A percentile compares a stretch with the other conserved stretches of the same genome.
Evolutionary conservation across 2,888 invertebrate genomes (phyloP).

Genomic region (Cryptus viduatorius): DNA sequence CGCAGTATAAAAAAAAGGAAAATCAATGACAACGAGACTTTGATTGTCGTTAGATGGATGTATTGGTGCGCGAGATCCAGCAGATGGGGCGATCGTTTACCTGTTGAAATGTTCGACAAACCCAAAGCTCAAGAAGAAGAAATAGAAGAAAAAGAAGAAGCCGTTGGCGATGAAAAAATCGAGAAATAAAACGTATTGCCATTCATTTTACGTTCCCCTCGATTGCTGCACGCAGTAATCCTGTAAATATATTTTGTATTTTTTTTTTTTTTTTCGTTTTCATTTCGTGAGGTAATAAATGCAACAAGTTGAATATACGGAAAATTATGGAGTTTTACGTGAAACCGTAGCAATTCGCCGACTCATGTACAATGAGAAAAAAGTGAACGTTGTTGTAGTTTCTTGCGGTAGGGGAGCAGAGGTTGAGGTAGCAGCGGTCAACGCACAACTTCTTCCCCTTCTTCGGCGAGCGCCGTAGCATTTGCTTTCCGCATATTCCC

Average conservation of each 20-base stretch:
- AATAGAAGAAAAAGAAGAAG: slow-evolving; percentile 18
- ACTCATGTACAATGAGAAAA: background rate
- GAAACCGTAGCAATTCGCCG: background rate
- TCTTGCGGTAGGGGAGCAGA: slow-evolving; percentile 1
- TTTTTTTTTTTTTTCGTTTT: background rate
- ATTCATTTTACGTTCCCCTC: background rate
- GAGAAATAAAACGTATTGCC: slow-evolving; percentile 23
- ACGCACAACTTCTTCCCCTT: slow-evolving; percentile 50
- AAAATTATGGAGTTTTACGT: background rate
- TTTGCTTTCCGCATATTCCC: slow-evolving; percentile 42
- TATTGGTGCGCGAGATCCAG: slow-evolving; percentile 91
- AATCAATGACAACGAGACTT: slow-evolving; percentile 33
- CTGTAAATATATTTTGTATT: slow-evolving; percentile 48
- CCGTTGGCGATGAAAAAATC: background rate
- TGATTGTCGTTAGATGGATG: slow-evolving; percentile 85
- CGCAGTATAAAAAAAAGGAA: background rate
- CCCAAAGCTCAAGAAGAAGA: slow-evolving; percentile 10
- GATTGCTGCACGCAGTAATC: background rate
- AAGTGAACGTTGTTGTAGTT: slow-evolving; percentile 49
- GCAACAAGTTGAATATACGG: background rate
- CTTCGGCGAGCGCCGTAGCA: slow-evolving; percentile 8
- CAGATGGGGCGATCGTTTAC: slow-evolving; percentile 93
- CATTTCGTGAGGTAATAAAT: slow-evolving; percentile 19
- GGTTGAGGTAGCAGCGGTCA: slow-evolving; percentile 12
- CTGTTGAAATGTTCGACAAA: slow-evolving; percentile 85